Evolutionary conservation across 2,888 invertebrate species (phyloP).

Genomic region (Aporophyla nigra): DNA sequence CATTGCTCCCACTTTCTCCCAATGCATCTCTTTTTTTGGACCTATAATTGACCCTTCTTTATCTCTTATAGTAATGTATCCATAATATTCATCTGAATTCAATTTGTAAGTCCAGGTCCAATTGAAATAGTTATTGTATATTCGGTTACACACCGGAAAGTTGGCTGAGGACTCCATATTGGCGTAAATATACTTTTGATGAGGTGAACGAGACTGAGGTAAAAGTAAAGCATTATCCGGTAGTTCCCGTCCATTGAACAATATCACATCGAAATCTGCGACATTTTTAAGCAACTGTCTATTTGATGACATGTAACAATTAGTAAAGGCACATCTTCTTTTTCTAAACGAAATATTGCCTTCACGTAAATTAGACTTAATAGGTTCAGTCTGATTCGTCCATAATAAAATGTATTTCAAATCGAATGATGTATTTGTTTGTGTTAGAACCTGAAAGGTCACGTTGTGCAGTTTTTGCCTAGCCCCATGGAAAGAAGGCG

Average conservation of each 20-base stretch:
- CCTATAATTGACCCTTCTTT: conserved; percentile 70
- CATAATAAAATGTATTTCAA: conserved; percentile 79
- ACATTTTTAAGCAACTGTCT: conserved; percentile 68
- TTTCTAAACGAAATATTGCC: conserved; percentile 74
- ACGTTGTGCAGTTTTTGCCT: too few relatives aligned
- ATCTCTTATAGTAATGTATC: conserved; percentile 74
- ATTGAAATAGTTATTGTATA: conserved; percentile 76
- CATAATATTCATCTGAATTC: conserved; percentile 74
- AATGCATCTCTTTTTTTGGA: conserved; percentile 73
- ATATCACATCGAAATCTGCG: conserved; percentile 76
- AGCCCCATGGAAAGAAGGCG: too few relatives aligned
- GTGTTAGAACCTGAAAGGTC: background rate
- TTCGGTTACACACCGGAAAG: conserved; percentile 71
- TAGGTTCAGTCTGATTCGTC: conserved; percentile 74
- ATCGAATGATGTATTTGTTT: background rate
- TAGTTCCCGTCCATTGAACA: conserved; percentile 78
- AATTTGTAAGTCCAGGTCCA: conserved; percentile 81
- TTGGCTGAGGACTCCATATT: conserved; percentile 76
- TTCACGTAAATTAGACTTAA: conserved; percentile 64
- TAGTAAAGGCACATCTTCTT: conserved; percentile 74
- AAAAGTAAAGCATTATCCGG: conserved; percentile 40
- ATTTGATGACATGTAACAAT: conserved; percentile 79
- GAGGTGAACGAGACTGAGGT: conserved; percentile 70
- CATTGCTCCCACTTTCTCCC: conserved; percentile 73
- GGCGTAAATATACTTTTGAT: conserved; percentile 62